These are phyloP conservation scores for Protula sp. DNA, from an alignment of 2,888 invertebrate genomes.

Conservation along the genomic window DNA sequence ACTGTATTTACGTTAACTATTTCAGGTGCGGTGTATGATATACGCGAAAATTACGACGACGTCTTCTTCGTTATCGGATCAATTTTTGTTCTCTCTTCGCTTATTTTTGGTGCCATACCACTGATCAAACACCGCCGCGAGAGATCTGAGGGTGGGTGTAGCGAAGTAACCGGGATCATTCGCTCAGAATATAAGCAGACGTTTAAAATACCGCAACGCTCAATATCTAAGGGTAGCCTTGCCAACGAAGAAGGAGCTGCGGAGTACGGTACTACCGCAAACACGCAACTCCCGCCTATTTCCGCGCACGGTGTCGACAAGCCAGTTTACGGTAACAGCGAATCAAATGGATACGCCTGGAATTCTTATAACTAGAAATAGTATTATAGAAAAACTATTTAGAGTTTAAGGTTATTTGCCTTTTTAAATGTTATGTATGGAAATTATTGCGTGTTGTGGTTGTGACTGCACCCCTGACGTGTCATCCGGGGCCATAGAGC, in stretches of 20 bases:
- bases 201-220: slow-evolving; percentile 7
- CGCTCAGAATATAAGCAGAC: slow-evolving; percentile 1
- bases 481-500: too few species aligned
- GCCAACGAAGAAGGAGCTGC: slow-evolving; percentile 9
- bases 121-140: slow-evolving; percentile 15
- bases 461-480: too few species aligned
- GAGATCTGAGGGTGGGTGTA: background rate
- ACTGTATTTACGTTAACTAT: too few species aligned
- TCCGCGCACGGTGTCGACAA: background rate
- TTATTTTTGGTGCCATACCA: slow-evolving; percentile 27
- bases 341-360: too few species aligned
- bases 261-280: slow-evolving; percentile 14
- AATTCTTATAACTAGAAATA: too few species aligned
- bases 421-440: too few species aligned
- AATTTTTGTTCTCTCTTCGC: slow-evolving; percentile 26
- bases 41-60: slow-evolving; percentile 30
- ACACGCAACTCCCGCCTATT: too few species aligned
- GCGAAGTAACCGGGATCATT: slow-evolving; percentile 3
- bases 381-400: too few species aligned
- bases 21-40: slow-evolving; percentile 29
- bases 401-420: too few species aligned
- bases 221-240: slow-evolving; percentile 9
- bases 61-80: slow-evolving; percentile 31
- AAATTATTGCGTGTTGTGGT: too few species aligned
- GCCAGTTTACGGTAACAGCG: background rate